Base-by-base conservation (phyloP, 2,888 invertebrate genomes). In the Entomobrya proxima region DNA sequence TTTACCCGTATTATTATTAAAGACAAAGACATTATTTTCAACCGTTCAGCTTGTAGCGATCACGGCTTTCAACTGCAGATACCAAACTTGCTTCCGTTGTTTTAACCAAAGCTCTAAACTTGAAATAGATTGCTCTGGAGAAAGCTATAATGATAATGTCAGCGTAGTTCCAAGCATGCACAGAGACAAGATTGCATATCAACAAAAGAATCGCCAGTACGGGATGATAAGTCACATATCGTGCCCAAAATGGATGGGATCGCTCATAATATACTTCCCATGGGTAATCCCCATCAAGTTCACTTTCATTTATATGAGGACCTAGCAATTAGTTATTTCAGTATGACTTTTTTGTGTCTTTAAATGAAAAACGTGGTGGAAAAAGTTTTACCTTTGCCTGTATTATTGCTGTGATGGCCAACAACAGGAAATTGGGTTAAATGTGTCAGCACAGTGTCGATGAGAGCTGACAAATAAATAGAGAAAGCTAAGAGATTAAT, bases 121-220 rank as follows among this genome's bases (percentile, higher is more conserved):
- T 88, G 74, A 72, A 84, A 40, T 89, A 89, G 55, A 89, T 47
- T 11, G 87, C 84, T 24, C 87, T 37, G 9, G 89, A 87, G 18
- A 86, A 69, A 9, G 81, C 40, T 5, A 89, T 86, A 24, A 88
- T 87, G 15, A 87, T 40, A 11, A 88, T 40, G 30, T 89, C 89
- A 0, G 79, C 80, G 78, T 55, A 89, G 40, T 85, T 85, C 83
- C 76, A 88, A 1, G 86, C 80, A 44, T 78, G 61, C 6, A 44
- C 37, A 4, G 88, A 85, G 0, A 88, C 32, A 11, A 79, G 81
- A 72, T 85, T 55, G 11, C 58, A 55, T 13, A 86, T 9, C 15
- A 89, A 52, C 21, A 89, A 55, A 7, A 81, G 1, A 1, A 79
- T n/a, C 2, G 86, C 55, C 1, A 88, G n/a, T 3, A 74, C 7